Conservation (phyloP, 2,797 vertebrate genomes). For the Brachyrhaphis roseni region DNA sequence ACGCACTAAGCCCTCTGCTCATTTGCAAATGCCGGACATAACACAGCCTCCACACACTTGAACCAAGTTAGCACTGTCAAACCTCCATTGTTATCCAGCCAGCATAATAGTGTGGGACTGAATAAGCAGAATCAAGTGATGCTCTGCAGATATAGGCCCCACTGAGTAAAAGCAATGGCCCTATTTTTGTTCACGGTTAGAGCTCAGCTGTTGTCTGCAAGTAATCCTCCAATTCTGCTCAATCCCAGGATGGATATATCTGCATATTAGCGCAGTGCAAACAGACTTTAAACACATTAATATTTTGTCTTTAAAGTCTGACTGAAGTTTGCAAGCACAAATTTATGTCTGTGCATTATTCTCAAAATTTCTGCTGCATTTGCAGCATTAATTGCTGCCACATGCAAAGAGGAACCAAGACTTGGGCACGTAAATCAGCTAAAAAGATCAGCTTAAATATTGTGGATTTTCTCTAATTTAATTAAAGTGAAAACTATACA, state of each 20-base stretch:
- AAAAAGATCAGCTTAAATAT: not conserved
- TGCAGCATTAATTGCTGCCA: not conserved
- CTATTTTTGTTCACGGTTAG: slow-evolving; percentile 77
- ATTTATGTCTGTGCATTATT: not conserved
- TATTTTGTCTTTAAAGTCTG: slow-evolving; percentile 1
- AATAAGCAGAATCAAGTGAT: slow-evolving; percentile 55
- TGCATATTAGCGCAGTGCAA: not conserved
- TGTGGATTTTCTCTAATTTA: not conserved
- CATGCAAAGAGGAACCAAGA: slow-evolving; percentile 9
- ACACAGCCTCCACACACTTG: slow-evolving; percentile 17
- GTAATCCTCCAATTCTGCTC: slow-evolving; percentile 27
- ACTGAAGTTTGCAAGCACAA: slow-evolving; percentile 6
- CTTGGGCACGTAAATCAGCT: slow-evolving; percentile 41
- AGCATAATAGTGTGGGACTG: slow-evolving; percentile 45
- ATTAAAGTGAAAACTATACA: not conserved
- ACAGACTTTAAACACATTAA: not conserved
- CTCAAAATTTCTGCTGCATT: not conserved
- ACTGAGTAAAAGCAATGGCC: slow-evolving; percentile 65
- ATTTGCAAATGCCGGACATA: slow-evolving; percentile 36
- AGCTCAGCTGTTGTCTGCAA: slow-evolving; percentile 80
- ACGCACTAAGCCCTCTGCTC: slow-evolving; percentile 20
- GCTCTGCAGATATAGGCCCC: slow-evolving; percentile 50
- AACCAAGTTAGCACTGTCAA: slow-evolving; percentile 40
- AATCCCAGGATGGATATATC: slow-evolving; percentile 11
- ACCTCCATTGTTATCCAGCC: slow-evolving; percentile 46